phyloP scores from a whole-genome alignment of 2,113 vertebrate species.

The Ceyx cyanopectus region DNA sequence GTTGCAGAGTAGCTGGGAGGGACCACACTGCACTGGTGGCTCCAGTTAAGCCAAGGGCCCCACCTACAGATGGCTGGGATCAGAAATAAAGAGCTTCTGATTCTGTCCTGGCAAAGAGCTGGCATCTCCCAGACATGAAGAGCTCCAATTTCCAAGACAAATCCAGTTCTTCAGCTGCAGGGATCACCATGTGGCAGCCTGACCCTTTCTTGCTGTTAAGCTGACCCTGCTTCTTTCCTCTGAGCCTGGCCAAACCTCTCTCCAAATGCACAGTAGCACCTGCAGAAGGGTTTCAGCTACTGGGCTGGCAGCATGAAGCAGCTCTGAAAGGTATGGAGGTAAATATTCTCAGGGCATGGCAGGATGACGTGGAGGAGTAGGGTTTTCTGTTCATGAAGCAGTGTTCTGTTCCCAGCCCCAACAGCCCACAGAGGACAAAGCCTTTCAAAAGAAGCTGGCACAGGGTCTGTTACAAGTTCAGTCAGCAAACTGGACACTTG shows the following conservation, averaged over 20 bases:
- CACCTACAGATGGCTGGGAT: accelerated
- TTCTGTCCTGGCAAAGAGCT: accelerated
- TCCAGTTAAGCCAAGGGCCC: not conserved
- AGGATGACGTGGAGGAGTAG: not conserved
- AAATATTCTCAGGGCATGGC: not conserved
- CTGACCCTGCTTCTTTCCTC: not conserved
- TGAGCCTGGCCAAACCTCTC: not conserved
- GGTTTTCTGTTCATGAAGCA: not conserved
- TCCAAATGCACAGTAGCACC: not conserved
- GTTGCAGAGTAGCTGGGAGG: not conserved
- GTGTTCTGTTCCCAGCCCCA: not conserved
- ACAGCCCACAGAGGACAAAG: not conserved
- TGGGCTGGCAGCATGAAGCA: not conserved
- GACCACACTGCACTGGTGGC: not conserved
- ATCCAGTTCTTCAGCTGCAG: not conserved
- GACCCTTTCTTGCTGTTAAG: not conserved
- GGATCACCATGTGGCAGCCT: not conserved
- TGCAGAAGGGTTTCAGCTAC: not conserved
- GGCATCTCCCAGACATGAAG: not conserved
- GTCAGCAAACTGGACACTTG: not conserved
- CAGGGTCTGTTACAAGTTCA: not conserved
- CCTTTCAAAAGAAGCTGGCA: not conserved
- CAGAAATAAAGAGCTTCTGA: not conserved
- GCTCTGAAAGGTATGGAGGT: not conserved
- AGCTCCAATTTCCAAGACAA: not conserved